Percentiles rank a stretch among this genome's conserved stretches.
These are phyloP conservation scores for Takifugu bimaculatus DNA, from an alignment of 2,113 vertebrate genomes.

Conservation along the genomic window DNA sequence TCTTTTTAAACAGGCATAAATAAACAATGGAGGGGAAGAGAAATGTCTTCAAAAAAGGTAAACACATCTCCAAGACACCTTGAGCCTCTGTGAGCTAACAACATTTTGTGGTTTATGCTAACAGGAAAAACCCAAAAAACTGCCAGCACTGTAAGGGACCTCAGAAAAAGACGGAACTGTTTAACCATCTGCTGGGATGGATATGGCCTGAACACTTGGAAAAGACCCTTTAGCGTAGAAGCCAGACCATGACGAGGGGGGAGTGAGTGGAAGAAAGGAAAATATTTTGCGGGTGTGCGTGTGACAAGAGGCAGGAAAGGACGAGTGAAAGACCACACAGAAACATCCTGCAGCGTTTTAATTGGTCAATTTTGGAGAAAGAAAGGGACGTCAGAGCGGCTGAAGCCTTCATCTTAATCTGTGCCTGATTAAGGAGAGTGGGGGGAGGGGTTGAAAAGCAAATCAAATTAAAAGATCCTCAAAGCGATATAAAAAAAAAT, in stretches of 20 bases:
- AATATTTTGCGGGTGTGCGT: conserved; percentile 30
- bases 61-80: neutral
- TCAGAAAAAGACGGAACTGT: neutral
- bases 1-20: no score
- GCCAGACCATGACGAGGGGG: conserved; percentile 36
- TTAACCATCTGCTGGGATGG: conserved; percentile 28
- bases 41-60: neutral
- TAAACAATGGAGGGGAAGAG: neutral
- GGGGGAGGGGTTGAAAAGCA: neutral
- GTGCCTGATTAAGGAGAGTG: conserved; percentile 47
- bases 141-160: neutral
- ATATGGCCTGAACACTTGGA: conserved; percentile 23
- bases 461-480: no score
- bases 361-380: conserved; percentile 53
- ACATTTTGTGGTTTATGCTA: neutral
- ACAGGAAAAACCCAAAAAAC: conserved; percentile 3
- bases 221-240: conserved; percentile 40
- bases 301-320: conserved; percentile 20
- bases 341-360: conserved; percentile 55
- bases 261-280: conserved; percentile 7
- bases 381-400: conserved; percentile 44
- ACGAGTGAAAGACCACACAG: conserved; percentile 47
- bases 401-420: conserved; percentile 50
- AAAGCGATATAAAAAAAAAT: neutral
- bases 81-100: neutral